Evolutionary conservation across 2,888 invertebrate species (phyloP).

Genomic region (Dioctria linearis): DNA sequence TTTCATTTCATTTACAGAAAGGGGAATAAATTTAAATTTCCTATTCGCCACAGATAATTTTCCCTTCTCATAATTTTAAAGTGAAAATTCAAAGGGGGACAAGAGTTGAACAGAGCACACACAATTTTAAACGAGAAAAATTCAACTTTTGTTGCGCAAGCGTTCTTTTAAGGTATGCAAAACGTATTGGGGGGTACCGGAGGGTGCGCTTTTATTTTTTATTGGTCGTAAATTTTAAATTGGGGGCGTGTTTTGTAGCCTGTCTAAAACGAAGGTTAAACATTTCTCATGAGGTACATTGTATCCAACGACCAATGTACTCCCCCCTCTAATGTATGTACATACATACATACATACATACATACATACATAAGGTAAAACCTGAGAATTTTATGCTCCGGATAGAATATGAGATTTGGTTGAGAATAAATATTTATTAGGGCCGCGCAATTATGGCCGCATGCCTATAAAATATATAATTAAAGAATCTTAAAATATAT

Average conservation of each 20-base stretch:
- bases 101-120: conserved; percentile 31
- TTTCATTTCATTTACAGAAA: too few relatives aligned
- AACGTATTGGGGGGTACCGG: conserved; percentile 56
- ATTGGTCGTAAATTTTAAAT: conserved; percentile 67
- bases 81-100: conserved; percentile 34
- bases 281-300: conserved; percentile 42
- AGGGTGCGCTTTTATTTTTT: conserved; percentile 64
- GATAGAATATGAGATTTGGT: conserved; percentile 6
- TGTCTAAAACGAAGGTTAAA: conserved; percentile 52
- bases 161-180: conserved; percentile 60
- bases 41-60: conserved; percentile 11
- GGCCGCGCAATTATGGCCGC: conserved; percentile 9
- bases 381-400: not conserved
- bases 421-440: conserved; percentile 38
- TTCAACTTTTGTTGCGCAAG: conserved; percentile 56
- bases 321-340: not conserved
- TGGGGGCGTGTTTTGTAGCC: conserved; percentile 64
- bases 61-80: conserved; percentile 50
- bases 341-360: conserved; percentile 21
- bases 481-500: conserved; percentile 28
- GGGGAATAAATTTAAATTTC: conserved; percentile 20
- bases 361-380: conserved; percentile 28
- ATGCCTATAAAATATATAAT: conserved; percentile 22
- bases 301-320: conserved; percentile 21
- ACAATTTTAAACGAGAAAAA: conserved; percentile 43